Percentiles rank a stretch among this genome's conserved stretches.
Evolutionary conservation across 37 sponge, comb jelly and placozoan genomes (phyloP).

Genomic region (Crambe crambe): DNA sequence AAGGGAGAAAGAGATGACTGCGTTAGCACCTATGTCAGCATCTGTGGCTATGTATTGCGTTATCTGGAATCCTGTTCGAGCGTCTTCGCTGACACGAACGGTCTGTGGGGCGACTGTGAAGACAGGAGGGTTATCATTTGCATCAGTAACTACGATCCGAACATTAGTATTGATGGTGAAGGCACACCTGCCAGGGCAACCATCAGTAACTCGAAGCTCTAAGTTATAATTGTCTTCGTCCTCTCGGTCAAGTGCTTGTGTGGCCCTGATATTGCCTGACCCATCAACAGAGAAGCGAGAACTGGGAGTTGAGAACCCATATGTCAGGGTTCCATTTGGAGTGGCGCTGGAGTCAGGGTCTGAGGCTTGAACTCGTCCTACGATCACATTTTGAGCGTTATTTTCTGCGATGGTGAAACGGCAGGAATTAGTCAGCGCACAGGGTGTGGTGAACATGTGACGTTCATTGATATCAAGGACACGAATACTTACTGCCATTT

Average conservation of each 20-base stretch:
- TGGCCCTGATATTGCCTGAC: slow-evolving; percentile 21
- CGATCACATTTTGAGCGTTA: not conserved
- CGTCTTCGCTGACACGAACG: slow-evolving; percentile 36
- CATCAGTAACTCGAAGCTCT: slow-evolving; percentile 40
- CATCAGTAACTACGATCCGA: slow-evolving; percentile 26
- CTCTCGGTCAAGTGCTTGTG: slow-evolving; percentile 25
- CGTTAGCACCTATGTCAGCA: slow-evolving; percentile 66
- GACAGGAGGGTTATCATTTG: slow-evolving; percentile 71
- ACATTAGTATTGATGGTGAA: slow-evolving; percentile 19
- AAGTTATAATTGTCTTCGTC: slow-evolving; percentile 7
- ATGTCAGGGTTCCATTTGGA: slow-evolving; percentile 60
- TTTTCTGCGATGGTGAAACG: slow-evolving; percentile 35
- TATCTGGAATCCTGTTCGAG: not conserved
- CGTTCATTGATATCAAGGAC: slow-evolving; percentile 19
- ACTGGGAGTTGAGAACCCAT: not conserved
- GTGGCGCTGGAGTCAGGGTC: slow-evolving; percentile 53
- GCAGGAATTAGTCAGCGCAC: slow-evolving; percentile 38
- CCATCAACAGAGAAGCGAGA: slow-evolving; percentile 22
- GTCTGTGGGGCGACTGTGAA: slow-evolving; percentile 22
- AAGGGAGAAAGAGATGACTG: slow-evolving; percentile 48
- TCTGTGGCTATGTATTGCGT: slow-evolving; percentile 46
- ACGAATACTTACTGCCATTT: not conserved
- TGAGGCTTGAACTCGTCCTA: slow-evolving; percentile 39
- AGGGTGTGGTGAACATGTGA: slow-evolving; percentile 45
- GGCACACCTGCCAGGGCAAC: slow-evolving; percentile 2